phyloP scores from a whole-genome alignment of 2,888 invertebrate species.

The Sussaba pulchella region DNA sequence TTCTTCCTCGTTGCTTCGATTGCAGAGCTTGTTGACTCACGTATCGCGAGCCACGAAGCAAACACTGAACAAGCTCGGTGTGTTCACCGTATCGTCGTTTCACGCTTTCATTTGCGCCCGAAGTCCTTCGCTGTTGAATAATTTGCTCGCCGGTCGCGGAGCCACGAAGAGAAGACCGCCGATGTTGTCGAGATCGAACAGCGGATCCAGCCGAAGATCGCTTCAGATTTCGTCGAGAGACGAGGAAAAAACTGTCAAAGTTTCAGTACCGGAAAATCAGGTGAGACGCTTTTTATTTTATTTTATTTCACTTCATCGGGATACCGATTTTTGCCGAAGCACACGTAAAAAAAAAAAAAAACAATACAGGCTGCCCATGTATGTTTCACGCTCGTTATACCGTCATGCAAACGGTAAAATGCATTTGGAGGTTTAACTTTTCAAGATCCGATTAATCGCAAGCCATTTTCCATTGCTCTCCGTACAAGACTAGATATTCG shows the following conservation, averaged over 20 bases:
- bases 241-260: constrained; percentile 95
- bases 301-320: neutral
- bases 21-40: constrained; percentile 96
- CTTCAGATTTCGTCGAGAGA: constrained; percentile 95
- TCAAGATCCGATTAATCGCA: no score
- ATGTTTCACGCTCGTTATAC: no score
- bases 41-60: constrained; percentile 98
- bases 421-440: no score
- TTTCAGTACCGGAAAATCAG: constrained; percentile 94
- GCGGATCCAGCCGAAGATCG: constrained; percentile 94
- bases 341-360: neutral
- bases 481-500: no score
- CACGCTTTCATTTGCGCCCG: constrained; percentile 99
- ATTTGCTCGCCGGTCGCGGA: constrained; percentile 95
- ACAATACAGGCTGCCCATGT: no score
- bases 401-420: no score
- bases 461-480: no score
- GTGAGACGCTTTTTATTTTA: constrained; percentile 75
- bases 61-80: constrained; percentile 96
- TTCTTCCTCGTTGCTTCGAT: constrained; percentile 70
- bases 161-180: constrained; percentile 96
- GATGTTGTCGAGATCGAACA: constrained; percentile 95
- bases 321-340: no score
- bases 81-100: constrained; percentile 98
- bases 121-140: constrained; percentile 96